Base-by-base conservation (phyloP, 2,797 vertebrate species). In the Neomorphus geoffroyi region DNA sequence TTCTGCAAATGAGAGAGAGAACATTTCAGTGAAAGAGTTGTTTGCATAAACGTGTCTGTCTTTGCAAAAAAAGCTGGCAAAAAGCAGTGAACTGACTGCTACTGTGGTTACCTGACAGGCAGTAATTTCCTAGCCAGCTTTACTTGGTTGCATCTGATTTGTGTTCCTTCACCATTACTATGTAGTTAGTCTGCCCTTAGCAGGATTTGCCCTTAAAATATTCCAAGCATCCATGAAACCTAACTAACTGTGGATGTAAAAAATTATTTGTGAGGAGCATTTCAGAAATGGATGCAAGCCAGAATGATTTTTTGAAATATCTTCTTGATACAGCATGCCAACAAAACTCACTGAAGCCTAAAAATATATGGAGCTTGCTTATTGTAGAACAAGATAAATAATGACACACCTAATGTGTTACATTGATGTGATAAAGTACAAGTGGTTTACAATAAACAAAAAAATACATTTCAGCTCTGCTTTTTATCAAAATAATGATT, bases 321-420 rank as follows among this genome's bases (percentile, higher is more conserved):
- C 26, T 91, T 70, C 41, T 74, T 80, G 33, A 54, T 86, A 61
- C 23, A 90, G 27, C 15, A 65, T 58, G 61, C 72, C 72, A 88
- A 53, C 37, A 88, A 74, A 91, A 57, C 37, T 79, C 61, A 83
- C 21, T 67, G 81, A 77, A 86, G 82, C 85, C 57, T 83, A 82
- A 91, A 93, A 94, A 94, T 88, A 46, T 61, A 83, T 48, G 61
- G 61, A 65, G 54, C 54, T 94, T 90, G 41, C 60, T 91, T 80
- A 71, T 10, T 77, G 69, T 58, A 78, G 33, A 88, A 71, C 37
- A 74, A 90, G 87, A 80, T 74, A 90, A 86, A 67, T 85, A 85
- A 88, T 45, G 64, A 37, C 57, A 67, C 61, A 61, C 56, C 65
- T 93, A 74, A 88, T 57, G 30, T 67, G 28, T 71, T 93, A 67